Conservation (phyloP, 2,797 vertebrate species). For the Falco biarmicus region DNA sequence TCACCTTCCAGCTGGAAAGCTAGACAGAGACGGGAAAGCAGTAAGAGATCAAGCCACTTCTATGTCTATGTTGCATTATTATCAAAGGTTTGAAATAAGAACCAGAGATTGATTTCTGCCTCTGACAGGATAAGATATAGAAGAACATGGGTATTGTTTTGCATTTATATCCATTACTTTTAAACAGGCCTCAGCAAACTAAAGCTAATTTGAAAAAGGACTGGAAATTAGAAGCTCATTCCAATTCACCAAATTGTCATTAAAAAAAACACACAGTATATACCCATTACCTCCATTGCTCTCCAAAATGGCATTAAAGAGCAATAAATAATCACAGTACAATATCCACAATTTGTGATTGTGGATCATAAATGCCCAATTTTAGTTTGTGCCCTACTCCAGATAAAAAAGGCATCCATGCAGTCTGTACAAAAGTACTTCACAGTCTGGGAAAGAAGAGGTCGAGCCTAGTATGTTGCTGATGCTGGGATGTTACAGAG, state of each 20-base stretch:
- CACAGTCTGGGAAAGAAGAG: neutral
- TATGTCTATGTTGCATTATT: neutral
- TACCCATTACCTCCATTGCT: neutral
- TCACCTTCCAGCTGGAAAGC: conserved; percentile 35
- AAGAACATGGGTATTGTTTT: neutral
- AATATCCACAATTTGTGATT: neutral
- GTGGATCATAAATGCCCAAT: neutral
- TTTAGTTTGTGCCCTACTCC: neutral
- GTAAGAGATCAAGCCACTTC: neutral
- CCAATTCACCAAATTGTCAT: neutral
- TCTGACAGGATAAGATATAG: neutral
- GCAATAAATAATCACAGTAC: neutral
- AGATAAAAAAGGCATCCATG: neutral
- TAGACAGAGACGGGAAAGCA: conserved; percentile 26
- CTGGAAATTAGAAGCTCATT: neutral
- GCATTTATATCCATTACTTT: neutral
- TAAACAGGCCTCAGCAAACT: neutral
- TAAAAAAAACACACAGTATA: neutral
- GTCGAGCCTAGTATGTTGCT: neutral
- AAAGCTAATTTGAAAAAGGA: neutral
- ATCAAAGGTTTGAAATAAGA: conserved; percentile 15
- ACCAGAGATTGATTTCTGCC: neutral
- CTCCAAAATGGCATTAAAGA: neutral
- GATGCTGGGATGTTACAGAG: neutral
- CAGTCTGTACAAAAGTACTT: neutral